These are phyloP conservation scores for Tetanocera ferruginea DNA, from an alignment of 2,888 invertebrate genomes.

Conservation along the genomic window DNA sequence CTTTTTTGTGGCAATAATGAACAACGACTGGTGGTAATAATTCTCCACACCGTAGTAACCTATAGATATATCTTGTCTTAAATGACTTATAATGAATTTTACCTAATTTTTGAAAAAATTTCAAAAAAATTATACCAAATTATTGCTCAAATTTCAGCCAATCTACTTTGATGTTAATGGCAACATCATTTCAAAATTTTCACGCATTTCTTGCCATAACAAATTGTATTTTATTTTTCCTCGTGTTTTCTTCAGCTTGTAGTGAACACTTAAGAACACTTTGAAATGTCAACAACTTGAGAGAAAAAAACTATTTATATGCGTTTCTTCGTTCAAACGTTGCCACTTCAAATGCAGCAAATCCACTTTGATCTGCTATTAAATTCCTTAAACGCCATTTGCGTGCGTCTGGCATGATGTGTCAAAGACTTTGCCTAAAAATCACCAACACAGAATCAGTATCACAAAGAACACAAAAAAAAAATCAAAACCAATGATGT, in stretches of 20 bases:
- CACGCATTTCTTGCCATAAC: background rate
- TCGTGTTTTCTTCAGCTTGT: background rate
- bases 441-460: background rate
- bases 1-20: too few relatives aligned
- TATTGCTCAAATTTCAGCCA: background rate
- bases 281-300: constrained; percentile 33
- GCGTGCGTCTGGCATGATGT: constrained; percentile 25
- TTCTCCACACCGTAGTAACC: too few relatives aligned
- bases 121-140: background rate
- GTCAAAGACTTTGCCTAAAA: constrained; percentile 32
- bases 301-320: constrained; percentile 5
- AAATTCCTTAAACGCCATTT: constrained; percentile 36
- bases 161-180: background rate
- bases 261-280: constrained; percentile 20
- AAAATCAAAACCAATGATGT: background rate
- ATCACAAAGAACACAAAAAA: background rate
- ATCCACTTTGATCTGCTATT: constrained; percentile 35
- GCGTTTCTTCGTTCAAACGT: constrained; percentile 2
- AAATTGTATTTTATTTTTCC: background rate
- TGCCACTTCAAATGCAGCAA: constrained; percentile 12
- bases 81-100: too few relatives aligned
- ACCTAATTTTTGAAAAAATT: too few relatives aligned
- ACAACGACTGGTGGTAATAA: too few relatives aligned
- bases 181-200: too few relatives aligned
- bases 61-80: too few relatives aligned